phyloP scores from a whole-genome alignment of 2,888 invertebrate species.

The Drosophila neoperkinsi region DNA sequence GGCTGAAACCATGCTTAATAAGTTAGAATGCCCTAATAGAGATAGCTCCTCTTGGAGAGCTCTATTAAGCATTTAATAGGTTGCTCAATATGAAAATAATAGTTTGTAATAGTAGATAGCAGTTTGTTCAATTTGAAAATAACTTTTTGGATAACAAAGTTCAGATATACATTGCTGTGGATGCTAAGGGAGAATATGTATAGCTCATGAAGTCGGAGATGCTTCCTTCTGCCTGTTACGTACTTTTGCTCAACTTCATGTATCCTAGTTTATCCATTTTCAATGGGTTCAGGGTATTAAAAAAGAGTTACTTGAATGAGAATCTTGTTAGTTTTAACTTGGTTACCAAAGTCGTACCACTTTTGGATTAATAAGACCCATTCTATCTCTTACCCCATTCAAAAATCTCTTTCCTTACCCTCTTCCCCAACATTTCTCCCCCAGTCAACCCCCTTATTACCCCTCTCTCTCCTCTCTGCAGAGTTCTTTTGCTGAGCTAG shows the following conservation, averaged over 20 bases:
- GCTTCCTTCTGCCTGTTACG: neutral
- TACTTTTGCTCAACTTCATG: neutral
- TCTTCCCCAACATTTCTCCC: neutral
- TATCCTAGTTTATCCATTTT: no score
- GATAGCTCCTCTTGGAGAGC: neutral
- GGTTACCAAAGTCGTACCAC: neutral
- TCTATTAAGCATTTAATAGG: no score
- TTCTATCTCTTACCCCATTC: slow-evolving; percentile 39
- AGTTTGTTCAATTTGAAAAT: no score
- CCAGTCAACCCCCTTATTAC: neutral
- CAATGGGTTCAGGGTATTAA: neutral
- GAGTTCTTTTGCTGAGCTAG: slow-evolving; percentile 37
- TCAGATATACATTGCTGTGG: no score
- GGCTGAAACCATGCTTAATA: neutral
- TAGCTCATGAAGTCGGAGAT: neutral
- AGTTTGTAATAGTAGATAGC: no score
- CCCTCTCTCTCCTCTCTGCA: neutral
- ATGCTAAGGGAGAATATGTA: no score
- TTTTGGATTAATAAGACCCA: slow-evolving; percentile 4
- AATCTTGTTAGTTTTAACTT: neutral
- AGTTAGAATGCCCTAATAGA: neutral
- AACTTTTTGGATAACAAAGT: no score
- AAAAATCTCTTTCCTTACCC: slow-evolving; percentile 8
- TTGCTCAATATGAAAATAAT: no score
- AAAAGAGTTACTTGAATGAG: no score